Conservation (phyloP, 2,797 vertebrate genomes). For the Acrocephalus scirpaceus region DNA sequence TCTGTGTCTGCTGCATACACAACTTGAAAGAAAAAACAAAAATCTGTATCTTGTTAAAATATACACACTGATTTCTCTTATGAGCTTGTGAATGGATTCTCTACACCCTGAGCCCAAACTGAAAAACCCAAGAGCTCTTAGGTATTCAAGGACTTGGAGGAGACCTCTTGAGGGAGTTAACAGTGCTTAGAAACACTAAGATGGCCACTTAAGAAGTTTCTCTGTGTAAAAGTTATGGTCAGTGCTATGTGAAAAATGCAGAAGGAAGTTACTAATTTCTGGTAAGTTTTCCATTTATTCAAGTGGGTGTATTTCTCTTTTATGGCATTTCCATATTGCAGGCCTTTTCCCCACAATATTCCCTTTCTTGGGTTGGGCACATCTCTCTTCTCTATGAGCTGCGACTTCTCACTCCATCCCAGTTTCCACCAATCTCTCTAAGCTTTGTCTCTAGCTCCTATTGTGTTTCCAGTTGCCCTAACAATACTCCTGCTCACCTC, state of each 20-base stretch:
- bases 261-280: neutral
- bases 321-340: neutral
- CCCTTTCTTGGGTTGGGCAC: neutral
- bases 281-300: neutral
- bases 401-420: neutral
- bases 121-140: neutral
- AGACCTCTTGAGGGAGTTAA: neutral
- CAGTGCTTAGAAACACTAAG: neutral
- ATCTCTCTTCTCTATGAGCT: neutral
- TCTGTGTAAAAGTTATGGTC: neutral
- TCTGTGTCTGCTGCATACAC: neutral
- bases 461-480: neutral
- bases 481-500: neutral
- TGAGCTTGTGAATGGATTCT: neutral
- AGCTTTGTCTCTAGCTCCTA: neutral
- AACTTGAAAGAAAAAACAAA: neutral
- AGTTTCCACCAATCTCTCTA: neutral
- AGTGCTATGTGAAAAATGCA: neutral
- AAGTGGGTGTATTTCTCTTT: neutral
- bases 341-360: neutral
- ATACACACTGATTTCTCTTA: neutral
- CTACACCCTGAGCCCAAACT: neutral
- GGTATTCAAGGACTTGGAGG: neutral
- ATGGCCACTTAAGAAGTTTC: neutral
- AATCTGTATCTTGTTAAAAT: neutral